Conservation (phyloP, 2,113 vertebrate genomes). For the Xenus cinereus region DNA sequence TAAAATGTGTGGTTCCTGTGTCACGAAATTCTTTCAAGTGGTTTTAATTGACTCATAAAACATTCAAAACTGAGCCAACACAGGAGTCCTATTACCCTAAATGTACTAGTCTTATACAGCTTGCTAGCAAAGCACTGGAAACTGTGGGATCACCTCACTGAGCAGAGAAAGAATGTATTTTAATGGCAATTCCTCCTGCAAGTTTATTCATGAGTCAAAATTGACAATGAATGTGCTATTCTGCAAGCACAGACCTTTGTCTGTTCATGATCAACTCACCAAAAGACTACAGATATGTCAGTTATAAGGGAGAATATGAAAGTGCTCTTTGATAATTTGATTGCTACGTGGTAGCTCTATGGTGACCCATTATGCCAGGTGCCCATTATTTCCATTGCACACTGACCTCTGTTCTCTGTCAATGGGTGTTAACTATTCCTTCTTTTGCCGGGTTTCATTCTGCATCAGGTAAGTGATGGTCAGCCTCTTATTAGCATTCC, state of each 20-base stretch:
- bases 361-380: background rate
- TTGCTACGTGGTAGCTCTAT: background rate
- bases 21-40: constrained; percentile 42
- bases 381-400: too few relatives aligned
- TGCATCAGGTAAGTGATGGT: background rate
- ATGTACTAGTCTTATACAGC: background rate
- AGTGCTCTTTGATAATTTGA: background rate
- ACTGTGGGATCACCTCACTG: background rate
- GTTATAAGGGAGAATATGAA: background rate
- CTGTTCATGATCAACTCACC: background rate
- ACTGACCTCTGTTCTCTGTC: background rate
- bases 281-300: background rate
- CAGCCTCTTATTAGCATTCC: background rate
- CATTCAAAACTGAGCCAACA: background rate
- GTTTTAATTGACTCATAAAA: constrained; percentile 58
- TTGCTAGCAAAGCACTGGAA: background rate
- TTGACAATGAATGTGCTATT: background rate
- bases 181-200: background rate
- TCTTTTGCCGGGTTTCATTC: background rate
- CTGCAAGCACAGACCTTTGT: background rate
- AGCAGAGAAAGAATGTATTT: background rate
- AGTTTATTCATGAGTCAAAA: constrained; percentile 11
- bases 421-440: background rate
- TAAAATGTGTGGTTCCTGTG: constrained; percentile 32
- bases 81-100: constrained; percentile 14